Conservation (phyloP, 2,113 vertebrate genomes). For the Campylomormyrus numenius region DNA sequence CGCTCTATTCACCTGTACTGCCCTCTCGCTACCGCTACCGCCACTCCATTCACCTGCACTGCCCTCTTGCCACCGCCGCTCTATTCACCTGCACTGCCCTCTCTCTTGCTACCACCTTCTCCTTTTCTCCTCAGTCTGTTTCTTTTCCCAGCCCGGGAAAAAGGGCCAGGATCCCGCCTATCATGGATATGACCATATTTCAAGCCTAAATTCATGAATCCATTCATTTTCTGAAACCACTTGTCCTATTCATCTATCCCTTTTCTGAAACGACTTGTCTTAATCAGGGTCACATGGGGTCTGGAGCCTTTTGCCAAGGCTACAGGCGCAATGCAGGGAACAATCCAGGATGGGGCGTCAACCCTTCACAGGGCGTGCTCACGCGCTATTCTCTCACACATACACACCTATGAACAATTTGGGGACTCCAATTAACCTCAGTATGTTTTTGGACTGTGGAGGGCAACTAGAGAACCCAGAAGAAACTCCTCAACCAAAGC, state of each 20-base stretch:
- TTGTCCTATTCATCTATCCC: too few species aligned
- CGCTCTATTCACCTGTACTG: constrained; percentile 55
- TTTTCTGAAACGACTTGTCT: neutral
- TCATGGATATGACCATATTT: constrained; percentile 87
- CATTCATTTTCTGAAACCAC: neutral
- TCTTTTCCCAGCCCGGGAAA: constrained; percentile 77
- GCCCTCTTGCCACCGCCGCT: too few species aligned
- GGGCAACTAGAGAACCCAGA: neutral
- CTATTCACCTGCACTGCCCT: constrained; percentile 33
- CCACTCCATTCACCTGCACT: neutral
- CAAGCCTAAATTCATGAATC: constrained; percentile 54
- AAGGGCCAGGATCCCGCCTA: constrained; percentile 76
- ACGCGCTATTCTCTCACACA: neutral
- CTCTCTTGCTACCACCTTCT: constrained; percentile 26
- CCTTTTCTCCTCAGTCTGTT: constrained; percentile 62
- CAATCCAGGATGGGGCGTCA: too few species aligned
- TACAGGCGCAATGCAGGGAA: neutral
- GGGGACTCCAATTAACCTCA: neutral
- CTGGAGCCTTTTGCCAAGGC: too few species aligned
- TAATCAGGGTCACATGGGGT: neutral
- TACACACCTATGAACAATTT: neutral
- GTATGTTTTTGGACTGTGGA: neutral
- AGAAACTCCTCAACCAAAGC: neutral
- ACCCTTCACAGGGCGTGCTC: neutral
- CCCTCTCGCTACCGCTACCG: neutral